Evolutionary conservation across 2,888 invertebrate genomes (phyloP).

Genomic region (Diploptera punctata): DNA sequence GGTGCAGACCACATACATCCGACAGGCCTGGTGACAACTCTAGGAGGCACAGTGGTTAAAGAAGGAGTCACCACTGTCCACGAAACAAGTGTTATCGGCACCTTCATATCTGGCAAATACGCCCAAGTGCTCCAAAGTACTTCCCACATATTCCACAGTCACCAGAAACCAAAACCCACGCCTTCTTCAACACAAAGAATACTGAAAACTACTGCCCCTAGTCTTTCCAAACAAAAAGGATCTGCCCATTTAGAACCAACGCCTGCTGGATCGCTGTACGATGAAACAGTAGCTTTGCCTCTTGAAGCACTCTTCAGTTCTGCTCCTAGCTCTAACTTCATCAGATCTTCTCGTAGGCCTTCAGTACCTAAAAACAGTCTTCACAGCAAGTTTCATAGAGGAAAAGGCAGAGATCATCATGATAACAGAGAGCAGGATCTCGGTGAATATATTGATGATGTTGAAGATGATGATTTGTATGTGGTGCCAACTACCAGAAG

Average conservation of each 20-base stretch:
- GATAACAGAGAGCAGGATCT: conserved; percentile 50
- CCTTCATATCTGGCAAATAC: conserved; percentile 87
- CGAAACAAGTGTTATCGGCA: conserved; percentile 89
- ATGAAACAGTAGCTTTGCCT: conserved; percentile 61
- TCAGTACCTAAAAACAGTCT: neutral
- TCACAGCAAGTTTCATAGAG: conserved; percentile 29
- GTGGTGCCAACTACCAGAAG: conserved; percentile 12
- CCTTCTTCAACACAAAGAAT: conserved; percentile 62
- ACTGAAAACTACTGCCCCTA: conserved; percentile 77
- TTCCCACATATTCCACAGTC: conserved; percentile 65
- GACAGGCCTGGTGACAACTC: conserved; percentile 80
- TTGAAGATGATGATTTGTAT: conserved; percentile 27
- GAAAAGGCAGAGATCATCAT: conserved; percentile 9
- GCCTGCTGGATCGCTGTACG: conserved; percentile 62
- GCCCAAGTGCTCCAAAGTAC: conserved; percentile 87
- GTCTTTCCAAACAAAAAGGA: conserved; percentile 51
- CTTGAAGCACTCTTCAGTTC: conserved; percentile 62
- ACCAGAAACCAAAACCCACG: conserved; percentile 64
- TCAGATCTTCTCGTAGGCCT: conserved; percentile 13
- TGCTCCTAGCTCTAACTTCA: conserved; percentile 46
- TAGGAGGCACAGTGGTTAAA: conserved; percentile 83
- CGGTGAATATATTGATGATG: conserved; percentile 43
- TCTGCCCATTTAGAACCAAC: conserved; percentile 68
- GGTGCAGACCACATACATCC: conserved; percentile 68
- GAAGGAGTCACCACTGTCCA: conserved; percentile 85